Evolutionary conservation across 2,888 invertebrate genomes (phyloP), one percentile per base, ranked within the genome.

Genomic region (Deilephila porcellus): DNA sequence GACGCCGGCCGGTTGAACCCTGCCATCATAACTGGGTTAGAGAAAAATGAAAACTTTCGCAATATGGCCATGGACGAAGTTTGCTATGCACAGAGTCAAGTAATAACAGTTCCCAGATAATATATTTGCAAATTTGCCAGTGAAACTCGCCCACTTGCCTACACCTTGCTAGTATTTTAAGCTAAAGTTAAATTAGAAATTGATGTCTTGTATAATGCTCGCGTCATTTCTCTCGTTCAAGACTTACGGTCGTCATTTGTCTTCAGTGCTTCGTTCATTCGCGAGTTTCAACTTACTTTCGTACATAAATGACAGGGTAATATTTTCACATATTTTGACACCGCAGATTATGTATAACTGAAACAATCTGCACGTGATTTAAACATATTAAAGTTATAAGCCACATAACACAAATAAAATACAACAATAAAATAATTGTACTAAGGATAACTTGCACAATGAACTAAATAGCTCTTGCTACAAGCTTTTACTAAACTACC

Each of bases 21-120:
- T 83, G 83, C 85, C 84, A 84, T 87, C 84, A 84, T 90, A 92
- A 91, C 90, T 91, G 86, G 92, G 93, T 93, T 92, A 89, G 86
- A 88, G 89, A 90, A 92, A 92, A 92, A 92, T 91, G 88, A 86
- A 91, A 93, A 93, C 90, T 93, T 93, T 91, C 74, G 88, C 90
- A 93, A 93, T 93, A 93, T 90, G 88, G 85, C 83, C 82, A 82
- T 82, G 80, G 77, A 77, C 74, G 75, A 87, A 89, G 86, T 90
- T 91, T 83, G 79, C 82, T 81, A 86, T 88, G 88, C 87, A 85
- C 83, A 82, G 85, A 85, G 86, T 84, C 88, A 83, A 86, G 85
- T 88, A 88, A 90, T 87, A 89, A 85, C 85, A 85, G 81, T 85
- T 86, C 80, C 81, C 81, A 81, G 85, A 84, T 85, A 88, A 87